These are phyloP conservation scores for Drosophila burlai DNA, from an alignment of 1,140 invertebrate genomes.

Conservation along the genomic window DNA sequence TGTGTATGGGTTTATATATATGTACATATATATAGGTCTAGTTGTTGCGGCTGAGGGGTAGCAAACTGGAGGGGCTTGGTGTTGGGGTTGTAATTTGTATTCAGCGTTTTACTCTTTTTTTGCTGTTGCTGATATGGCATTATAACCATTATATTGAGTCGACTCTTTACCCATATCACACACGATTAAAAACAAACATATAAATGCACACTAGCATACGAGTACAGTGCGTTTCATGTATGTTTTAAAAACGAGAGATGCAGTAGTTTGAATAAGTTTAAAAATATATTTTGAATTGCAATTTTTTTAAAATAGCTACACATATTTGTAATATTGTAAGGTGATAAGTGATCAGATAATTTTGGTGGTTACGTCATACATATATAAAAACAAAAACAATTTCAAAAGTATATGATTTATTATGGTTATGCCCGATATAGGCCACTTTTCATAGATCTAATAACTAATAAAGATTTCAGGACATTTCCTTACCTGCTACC, in stretches of 20 bases:
- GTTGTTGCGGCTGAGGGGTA: constrained; percentile 17
- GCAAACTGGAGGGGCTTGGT: constrained; percentile 37
- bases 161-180: constrained; percentile 45
- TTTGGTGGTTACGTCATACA: not conserved
- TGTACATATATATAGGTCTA: no score
- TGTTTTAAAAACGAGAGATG: not conserved
- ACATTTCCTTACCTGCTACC: not conserved
- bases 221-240: constrained; percentile 29
- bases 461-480: not conserved
- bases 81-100: constrained; percentile 73
- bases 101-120: constrained; percentile 64
- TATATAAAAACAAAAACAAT: not conserved
- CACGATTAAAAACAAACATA: constrained; percentile 38
- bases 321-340: not conserved
- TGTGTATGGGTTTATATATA: constrained; percentile 28
- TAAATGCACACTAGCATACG: constrained; percentile 39
- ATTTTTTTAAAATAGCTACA: not conserved
- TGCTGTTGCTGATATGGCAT: constrained; percentile 75
- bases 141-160: constrained; percentile 71
- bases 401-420: not conserved
- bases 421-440: not conserved
- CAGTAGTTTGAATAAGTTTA: not conserved
- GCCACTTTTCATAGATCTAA: not conserved
- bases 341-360: not conserved
- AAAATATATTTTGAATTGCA: not conserved